A percentile compares a stretch with the other conserved stretches of the same genome.
These are phyloP conservation scores for Drosophila kurseongensis DNA, from an alignment of 1,140 invertebrate genomes.

Conservation along the genomic window DNA sequence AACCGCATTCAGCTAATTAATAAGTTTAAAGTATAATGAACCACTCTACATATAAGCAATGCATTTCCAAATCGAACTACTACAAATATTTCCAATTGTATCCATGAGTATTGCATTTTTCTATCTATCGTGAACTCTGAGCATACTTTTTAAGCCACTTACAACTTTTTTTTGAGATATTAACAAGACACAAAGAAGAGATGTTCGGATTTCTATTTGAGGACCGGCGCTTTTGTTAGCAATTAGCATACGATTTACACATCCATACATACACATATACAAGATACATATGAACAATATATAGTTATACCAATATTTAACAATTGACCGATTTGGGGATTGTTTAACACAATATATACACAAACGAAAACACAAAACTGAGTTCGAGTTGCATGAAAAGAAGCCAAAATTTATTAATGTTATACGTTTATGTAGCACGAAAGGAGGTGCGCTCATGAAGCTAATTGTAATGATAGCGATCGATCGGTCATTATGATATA, in stretches of 20 bases:
- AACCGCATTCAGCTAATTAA: conserved; percentile 22
- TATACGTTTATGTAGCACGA: conserved; percentile 54
- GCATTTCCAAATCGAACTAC: conserved; percentile 51
- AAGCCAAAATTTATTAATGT: conserved; percentile 79
- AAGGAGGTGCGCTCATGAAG: conserved; percentile 19
- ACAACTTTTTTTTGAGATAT: conserved; percentile 52
- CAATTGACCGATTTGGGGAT: conserved; percentile 8
- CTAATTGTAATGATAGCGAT: conserved; percentile 19
- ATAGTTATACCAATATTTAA: conserved; percentile 35
- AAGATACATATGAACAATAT: conserved; percentile 50
- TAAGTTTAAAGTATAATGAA: conserved; percentile 35
- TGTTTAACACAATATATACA: conserved; percentile 21
- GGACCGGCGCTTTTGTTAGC: conserved; percentile 11
- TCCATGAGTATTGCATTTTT: conserved; percentile 72
- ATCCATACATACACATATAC: conserved; percentile 44
- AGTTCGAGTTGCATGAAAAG: conserved; percentile 59
- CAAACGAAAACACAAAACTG: conserved; percentile 23
- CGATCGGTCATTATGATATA: conserved; percentile 33
- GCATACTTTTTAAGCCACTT: conserved; percentile 45
- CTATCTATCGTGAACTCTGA: conserved; percentile 37
- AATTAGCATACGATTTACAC: conserved; percentile 45
- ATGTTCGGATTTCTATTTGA: conserved; percentile 10
- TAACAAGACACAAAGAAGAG: conserved; percentile 18
- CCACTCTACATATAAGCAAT: conserved; percentile 49
- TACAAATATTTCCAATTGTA: conserved; percentile 57